Conservation (phyloP, 2,113 vertebrate species). For the Rhynchomys soricoides region DNA sequence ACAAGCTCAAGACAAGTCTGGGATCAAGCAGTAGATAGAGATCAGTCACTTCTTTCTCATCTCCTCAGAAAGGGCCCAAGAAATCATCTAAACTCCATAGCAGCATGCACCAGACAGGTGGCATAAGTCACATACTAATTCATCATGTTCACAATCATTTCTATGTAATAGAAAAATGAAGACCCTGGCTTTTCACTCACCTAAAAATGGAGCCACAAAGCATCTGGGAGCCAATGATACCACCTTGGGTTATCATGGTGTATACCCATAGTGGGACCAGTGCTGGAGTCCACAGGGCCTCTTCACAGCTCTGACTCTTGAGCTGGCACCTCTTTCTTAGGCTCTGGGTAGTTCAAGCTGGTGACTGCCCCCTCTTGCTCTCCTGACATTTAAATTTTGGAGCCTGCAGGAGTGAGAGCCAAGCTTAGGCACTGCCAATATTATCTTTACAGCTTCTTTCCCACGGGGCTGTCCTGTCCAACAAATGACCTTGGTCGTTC, state of each 20-base stretch:
- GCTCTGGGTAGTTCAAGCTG: accelerated
- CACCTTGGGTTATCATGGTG: background rate
- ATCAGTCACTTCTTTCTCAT: background rate
- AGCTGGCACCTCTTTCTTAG: accelerated
- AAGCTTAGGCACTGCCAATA: accelerated
- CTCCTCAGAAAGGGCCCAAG: background rate
- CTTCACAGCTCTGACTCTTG: accelerated
- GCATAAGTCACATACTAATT: background rate
- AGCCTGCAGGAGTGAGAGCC: background rate
- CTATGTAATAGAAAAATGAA: background rate
- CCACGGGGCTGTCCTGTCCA: background rate
- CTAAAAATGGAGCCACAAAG: background rate
- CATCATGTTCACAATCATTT: background rate
- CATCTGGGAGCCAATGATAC: accelerated
- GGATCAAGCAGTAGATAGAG: background rate
- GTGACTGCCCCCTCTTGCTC: background rate
- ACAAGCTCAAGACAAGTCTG: accelerated
- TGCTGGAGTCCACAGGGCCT: accelerated
- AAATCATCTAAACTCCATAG: background rate
- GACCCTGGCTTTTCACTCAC: background rate
- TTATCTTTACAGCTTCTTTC: background rate
- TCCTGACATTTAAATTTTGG: accelerated
- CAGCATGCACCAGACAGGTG: background rate
- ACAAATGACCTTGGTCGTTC: background rate
- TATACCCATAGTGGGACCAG: accelerated